Conservation (phyloP, 1,140 invertebrate genomes). For the Macrobrachium nipponense region DNA sequence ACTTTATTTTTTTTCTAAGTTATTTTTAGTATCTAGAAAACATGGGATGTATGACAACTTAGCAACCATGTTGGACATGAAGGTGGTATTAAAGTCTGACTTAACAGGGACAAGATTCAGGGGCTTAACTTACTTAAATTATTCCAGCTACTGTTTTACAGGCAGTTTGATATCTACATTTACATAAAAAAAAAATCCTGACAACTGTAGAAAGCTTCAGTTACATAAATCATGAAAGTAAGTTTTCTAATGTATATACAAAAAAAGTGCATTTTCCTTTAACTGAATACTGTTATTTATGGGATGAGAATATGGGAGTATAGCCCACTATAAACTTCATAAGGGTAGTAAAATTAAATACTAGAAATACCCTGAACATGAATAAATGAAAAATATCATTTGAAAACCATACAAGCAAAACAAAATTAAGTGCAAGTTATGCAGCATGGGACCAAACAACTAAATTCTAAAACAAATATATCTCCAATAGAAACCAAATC, state of each 20-base stretch:
- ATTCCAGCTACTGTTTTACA: conserved; percentile 28
- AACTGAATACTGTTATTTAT: background rate
- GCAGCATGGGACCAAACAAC: too few relatives aligned
- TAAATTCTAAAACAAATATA: too few relatives aligned
- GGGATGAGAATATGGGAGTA: background rate
- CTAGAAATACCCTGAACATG: background rate
- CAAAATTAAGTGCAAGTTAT: too few relatives aligned
- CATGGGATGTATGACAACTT: conserved; percentile 53
- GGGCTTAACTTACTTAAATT: conserved; percentile 20
- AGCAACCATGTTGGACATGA: conserved; percentile 60
- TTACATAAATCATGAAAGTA: too few relatives aligned
- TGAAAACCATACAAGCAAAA: background rate
- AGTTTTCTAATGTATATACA: too few relatives aligned
- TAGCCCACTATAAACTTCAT: too few relatives aligned
- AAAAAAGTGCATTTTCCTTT: too few relatives aligned
- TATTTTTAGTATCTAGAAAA: conserved; percentile 50
- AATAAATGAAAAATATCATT: conserved; percentile 8
- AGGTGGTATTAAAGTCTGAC: conserved; percentile 38
- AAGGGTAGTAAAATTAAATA: background rate
- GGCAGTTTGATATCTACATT: too few relatives aligned
- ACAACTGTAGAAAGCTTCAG: too few relatives aligned
- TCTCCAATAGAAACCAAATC: too few relatives aligned
- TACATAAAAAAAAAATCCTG: too few relatives aligned
- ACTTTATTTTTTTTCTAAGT: conserved; percentile 45
- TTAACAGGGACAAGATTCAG: conserved; percentile 24